Evolutionary conservation across 2,888 invertebrate genomes (phyloP).

Genomic region (Eupithecia vulgata): DNA sequence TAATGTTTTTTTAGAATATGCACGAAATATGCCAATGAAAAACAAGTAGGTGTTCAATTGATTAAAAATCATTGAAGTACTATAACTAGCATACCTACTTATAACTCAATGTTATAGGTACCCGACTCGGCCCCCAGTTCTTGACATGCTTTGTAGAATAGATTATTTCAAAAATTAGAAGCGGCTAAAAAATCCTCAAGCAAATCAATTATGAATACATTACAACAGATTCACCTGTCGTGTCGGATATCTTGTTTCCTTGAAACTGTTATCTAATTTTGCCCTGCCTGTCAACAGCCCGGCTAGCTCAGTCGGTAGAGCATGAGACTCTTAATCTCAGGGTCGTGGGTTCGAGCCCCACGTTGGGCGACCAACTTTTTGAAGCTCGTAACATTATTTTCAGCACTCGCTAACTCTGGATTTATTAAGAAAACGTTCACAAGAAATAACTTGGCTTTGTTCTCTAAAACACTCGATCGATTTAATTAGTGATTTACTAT

Average conservation of each 20-base stretch:
- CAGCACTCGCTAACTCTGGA: neutral
- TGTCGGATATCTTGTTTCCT: neutral
- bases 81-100: no score
- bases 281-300: conserved; percentile 52
- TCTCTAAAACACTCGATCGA: no score
- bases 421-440: no score
- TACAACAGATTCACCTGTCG: neutral
- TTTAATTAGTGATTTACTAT: no score
- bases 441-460: neutral
- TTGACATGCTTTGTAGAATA: no score
- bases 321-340: conserved; percentile 86
- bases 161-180: no score
- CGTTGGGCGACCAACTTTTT: conserved; percentile 73
- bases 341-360: conserved; percentile 86
- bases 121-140: no score
- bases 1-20: neutral
- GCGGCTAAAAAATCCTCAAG: neutral
- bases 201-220: neutral
- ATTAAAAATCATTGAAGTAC: no score
- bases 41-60: no score
- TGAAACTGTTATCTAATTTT: neutral
- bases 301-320: conserved; percentile 83
- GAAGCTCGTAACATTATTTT: neutral
- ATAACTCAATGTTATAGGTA: no score
- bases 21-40: no score